phyloP scores from a whole-genome alignment of 1,140 invertebrate species.

The Pseudomyrmex dendroicus region DNA sequence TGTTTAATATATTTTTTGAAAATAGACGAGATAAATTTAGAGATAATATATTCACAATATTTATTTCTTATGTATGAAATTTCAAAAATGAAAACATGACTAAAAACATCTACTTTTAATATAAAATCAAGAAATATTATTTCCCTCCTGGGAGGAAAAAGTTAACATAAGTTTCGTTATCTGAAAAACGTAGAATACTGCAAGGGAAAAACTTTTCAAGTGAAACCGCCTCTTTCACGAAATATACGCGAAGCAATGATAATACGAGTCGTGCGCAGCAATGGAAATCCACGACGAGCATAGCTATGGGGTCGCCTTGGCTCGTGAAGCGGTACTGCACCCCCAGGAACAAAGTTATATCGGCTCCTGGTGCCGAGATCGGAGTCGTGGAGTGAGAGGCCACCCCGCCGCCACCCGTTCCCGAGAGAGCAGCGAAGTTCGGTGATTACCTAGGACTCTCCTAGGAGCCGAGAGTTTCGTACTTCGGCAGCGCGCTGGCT shows the following conservation, averaged over 20 bases:
- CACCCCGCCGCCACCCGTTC: slow-evolving; percentile 72
- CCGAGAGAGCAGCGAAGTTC: slow-evolving; percentile 84
- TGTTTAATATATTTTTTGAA: neutral
- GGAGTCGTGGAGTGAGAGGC: slow-evolving; percentile 52
- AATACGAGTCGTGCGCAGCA: slow-evolving; percentile 25
- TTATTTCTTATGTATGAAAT: no score
- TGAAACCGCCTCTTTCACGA: neutral
- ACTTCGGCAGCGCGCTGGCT: slow-evolving; percentile 81
- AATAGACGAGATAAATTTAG: neutral
- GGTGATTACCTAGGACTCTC: slow-evolving; percentile 85
- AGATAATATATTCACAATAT: neutral
- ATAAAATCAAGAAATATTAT: neutral
- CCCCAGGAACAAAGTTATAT: slow-evolving; percentile 84
- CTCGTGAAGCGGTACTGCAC: slow-evolving; percentile 78
- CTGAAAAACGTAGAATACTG: neutral
- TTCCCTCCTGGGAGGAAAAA: neutral
- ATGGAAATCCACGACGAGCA: slow-evolving; percentile 54
- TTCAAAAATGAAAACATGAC: neutral
- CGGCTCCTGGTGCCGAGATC: slow-evolving; percentile 76
- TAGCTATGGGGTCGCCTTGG: slow-evolving; percentile 64
- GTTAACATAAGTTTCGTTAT: neutral
- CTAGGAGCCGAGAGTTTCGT: slow-evolving; percentile 83
- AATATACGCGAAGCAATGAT: slow-evolving; percentile 20
- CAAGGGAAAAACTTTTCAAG: neutral
- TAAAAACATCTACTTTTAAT: neutral